phyloP scores from a whole-genome alignment of 2,797 vertebrate species.

The Tadarida brasiliensis region DNA sequence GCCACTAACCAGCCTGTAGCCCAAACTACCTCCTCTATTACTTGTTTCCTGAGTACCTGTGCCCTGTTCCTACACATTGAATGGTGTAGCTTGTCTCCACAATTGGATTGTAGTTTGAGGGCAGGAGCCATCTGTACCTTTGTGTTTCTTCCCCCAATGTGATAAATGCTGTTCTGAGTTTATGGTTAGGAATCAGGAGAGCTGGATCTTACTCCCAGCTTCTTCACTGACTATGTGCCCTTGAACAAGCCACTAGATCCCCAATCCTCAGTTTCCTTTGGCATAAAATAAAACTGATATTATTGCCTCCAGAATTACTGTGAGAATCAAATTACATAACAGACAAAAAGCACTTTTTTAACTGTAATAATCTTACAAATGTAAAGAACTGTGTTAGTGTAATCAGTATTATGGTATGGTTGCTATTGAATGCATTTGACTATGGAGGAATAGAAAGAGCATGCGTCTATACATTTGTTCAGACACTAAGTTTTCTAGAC shows the following conservation, averaged over 20 bases:
- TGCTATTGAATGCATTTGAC: slow-evolving; percentile 9
- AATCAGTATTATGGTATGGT: neutral
- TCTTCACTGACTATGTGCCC: neutral
- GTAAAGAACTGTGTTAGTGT: neutral
- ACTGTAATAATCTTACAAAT: slow-evolving; percentile 3
- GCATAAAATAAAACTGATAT: neutral
- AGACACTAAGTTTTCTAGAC: neutral
- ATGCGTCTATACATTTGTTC: neutral
- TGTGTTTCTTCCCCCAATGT: neutral
- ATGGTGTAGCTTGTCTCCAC: neutral
- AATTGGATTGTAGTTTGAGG: neutral
- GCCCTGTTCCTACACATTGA: neutral
- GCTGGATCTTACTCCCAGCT: neutral
- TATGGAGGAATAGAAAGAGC: slow-evolving; percentile 20
- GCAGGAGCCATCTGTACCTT: neutral
- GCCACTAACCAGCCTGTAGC: neutral
- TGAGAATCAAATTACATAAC: slow-evolving; percentile 32
- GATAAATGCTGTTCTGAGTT: neutral
- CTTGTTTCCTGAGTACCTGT: neutral
- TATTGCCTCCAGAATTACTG: neutral
- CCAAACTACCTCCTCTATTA: neutral
- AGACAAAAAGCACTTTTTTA: neutral
- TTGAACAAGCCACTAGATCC: neutral
- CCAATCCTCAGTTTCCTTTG: slow-evolving; percentile 7
- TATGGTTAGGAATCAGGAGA: neutral